Evolutionary conservation across 2,888 invertebrate species (phyloP).

Genomic region (Ennomos quercinarius): DNA sequence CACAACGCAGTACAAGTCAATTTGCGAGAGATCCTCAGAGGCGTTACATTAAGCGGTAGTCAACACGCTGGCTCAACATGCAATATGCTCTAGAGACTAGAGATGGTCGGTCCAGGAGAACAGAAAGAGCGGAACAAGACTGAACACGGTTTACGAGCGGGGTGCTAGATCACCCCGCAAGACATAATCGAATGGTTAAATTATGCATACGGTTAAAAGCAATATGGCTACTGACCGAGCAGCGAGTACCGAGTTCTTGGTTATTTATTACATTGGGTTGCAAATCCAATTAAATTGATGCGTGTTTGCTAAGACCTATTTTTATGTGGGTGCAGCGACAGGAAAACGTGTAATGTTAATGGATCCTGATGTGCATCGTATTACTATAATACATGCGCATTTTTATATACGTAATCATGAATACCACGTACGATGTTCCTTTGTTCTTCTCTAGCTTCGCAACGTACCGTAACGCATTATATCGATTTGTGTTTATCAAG

Average conservation of each 20-base stretch:
- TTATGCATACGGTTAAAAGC: slow-evolving; percentile 41
- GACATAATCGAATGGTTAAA: slow-evolving; percentile 36
- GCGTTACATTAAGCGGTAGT: slow-evolving; percentile 43
- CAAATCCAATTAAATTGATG: slow-evolving; percentile 15
- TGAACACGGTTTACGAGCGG: slow-evolving; percentile 24
- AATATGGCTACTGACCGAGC: slow-evolving; percentile 38
- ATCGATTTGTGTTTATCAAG: too few relatives aligned
- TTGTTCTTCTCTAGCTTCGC: too few relatives aligned
- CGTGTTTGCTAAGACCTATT: neutral
- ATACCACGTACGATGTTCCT: too few relatives aligned
- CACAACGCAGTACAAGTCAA: slow-evolving; percentile 59
- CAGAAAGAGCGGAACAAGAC: slow-evolving; percentile 22
- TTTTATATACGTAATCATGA: too few relatives aligned
- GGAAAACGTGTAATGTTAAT: too few relatives aligned
- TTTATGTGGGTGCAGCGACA: too few relatives aligned
- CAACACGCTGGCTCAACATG: slow-evolving; percentile 31
- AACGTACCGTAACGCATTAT: too few relatives aligned
- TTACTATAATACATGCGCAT: too few relatives aligned
- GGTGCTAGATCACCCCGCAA: slow-evolving; percentile 35
- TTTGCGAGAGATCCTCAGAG: slow-evolving; percentile 47
- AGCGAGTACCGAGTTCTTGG: slow-evolving; percentile 29
- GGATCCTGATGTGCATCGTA: too few relatives aligned
- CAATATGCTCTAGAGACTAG: neutral
- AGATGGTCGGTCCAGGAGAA: slow-evolving; percentile 13
- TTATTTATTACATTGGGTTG: slow-evolving; percentile 27